Percentiles rank a stretch among this genome's conserved stretches.
These are phyloP conservation scores for Diarsia dahlii DNA, from an alignment of 2,888 invertebrate genomes.

Conservation along the genomic window DNA sequence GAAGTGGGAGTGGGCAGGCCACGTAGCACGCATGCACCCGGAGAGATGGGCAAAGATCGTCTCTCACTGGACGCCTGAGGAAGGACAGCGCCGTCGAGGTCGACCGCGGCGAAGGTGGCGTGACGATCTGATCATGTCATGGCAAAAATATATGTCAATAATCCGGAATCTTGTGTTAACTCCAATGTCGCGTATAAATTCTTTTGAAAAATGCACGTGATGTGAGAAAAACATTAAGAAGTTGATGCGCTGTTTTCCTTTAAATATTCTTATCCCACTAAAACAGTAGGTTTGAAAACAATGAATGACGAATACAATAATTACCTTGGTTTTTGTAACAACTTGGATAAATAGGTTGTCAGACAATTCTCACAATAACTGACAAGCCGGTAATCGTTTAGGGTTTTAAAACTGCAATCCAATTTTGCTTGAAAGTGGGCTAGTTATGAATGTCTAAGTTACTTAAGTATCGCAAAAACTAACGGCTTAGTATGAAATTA, in stretches of 20 bases:
- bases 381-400: slow-evolving; percentile 25
- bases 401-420: not conserved
- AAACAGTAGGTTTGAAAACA: slow-evolving; percentile 8
- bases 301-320: slow-evolving; percentile 42
- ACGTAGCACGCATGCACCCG: no score
- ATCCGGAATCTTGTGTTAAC: not conserved
- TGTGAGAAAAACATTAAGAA: not conserved
- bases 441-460: not conserved
- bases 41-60: no score
- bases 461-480: not conserved
- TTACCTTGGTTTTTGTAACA: slow-evolving; percentile 29
- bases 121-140: no score
- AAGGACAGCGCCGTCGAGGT: no score
- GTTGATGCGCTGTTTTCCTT: not conserved
- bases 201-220: not conserved
- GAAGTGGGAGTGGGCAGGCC: no score
- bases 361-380: slow-evolving; percentile 14
- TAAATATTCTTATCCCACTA: not conserved
- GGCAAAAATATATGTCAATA: not conserved
- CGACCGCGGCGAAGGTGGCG: no score
- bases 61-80: no score
- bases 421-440: not conserved
- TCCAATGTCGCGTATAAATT: not conserved
- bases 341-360: slow-evolving; percentile 50
- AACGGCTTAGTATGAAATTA: not conserved